A percentile compares a stretch with the other conserved stretches of the same genome.
Conservation (phyloP, 2,888 invertebrate genomes). For the Psococerastis gibbosa region DNA sequence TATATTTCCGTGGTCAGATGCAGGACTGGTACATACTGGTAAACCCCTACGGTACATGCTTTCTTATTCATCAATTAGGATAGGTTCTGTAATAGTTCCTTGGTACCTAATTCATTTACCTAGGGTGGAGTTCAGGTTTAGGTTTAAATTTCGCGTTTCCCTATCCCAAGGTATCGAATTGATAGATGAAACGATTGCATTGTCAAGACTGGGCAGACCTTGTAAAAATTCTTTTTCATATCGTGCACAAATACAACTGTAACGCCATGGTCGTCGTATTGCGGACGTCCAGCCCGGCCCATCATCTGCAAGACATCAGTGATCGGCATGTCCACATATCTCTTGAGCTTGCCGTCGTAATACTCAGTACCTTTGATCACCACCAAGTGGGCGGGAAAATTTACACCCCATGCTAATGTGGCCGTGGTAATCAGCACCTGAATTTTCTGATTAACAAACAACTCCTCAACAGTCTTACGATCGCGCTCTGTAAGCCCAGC, state of each 20-base stretch:
- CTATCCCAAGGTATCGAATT: no score
- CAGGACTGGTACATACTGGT: no score
- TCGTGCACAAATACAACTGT: conserved; percentile 61
- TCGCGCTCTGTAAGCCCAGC: conserved; percentile 91
- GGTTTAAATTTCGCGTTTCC: no score
- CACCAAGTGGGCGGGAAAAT: conserved; percentile 94
- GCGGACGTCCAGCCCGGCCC: conserved; percentile 94
- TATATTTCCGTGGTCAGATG: no score
- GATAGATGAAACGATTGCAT: no score
- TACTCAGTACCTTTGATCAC: conserved; percentile 99
- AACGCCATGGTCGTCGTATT: conserved; percentile 85
- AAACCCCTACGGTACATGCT: no score
- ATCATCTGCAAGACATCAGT: conserved; percentile 99
- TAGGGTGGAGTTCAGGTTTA: no score
- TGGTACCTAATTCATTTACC: no score
- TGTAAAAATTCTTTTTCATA: no score
- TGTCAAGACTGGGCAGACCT: no score
- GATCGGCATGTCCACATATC: conserved; percentile 98
- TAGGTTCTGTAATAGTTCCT: no score
- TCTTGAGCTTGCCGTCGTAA: conserved; percentile 87
- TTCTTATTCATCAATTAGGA: no score
- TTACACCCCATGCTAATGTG: conserved; percentile 98
- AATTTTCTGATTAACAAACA: conserved; percentile 88
- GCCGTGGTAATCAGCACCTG: conserved; percentile 93
- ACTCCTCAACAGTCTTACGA: conserved; percentile 74